phyloP scores from a whole-genome alignment of 1,140 invertebrate species.

The Drosophila pectinifera region DNA sequence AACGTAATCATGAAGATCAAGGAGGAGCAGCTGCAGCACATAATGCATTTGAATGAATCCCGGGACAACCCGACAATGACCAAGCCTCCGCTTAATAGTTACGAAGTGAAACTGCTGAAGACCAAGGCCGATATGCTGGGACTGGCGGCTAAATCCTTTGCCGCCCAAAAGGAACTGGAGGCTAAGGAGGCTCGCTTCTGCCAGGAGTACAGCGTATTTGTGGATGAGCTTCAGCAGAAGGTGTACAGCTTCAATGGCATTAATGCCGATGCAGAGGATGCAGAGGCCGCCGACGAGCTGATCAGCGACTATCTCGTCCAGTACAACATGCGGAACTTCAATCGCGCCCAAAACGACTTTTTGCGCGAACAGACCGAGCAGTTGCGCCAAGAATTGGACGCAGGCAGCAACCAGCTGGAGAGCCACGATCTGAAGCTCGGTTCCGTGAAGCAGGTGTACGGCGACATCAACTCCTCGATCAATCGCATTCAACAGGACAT shows the following conservation, averaged over 20 bases:
- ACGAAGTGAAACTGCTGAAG: conserved; percentile 70
- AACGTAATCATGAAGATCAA: conserved; percentile 73
- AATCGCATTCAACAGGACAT: conserved; percentile 80
- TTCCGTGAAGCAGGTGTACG: conserved; percentile 74
- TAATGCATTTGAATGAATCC: conserved; percentile 54
- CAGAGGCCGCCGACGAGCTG: conserved; percentile 60
- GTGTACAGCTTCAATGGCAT: conserved; percentile 69
- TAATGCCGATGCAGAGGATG: conserved; percentile 19
- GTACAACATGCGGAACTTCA: conserved; percentile 70
- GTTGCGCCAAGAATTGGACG: conserved; percentile 61
- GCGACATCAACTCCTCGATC: conserved; percentile 66
- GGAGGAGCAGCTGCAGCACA: conserved; percentile 70
- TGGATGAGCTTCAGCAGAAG: conserved; percentile 66
- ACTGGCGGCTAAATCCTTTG: conserved; percentile 59
- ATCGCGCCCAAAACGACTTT: conserved; percentile 64
- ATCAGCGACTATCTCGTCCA: conserved; percentile 75
- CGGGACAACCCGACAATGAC: neutral
- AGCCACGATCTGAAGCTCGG: conserved; percentile 70
- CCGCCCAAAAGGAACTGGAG: conserved; percentile 51
- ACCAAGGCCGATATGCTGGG: conserved; percentile 69
- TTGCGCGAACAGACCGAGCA: conserved; percentile 70
- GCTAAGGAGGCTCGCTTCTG: conserved; percentile 62
- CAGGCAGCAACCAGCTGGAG: conserved; percentile 57
- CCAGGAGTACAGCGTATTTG: conserved; percentile 56
- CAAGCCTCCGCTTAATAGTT: conserved; percentile 54